A percentile compares a stretch with the other conserved stretches of the same genome.
Evolutionary conservation across 2,113 vertebrate species (phyloP).

Genomic region (Ardeotis arabs): DNA sequence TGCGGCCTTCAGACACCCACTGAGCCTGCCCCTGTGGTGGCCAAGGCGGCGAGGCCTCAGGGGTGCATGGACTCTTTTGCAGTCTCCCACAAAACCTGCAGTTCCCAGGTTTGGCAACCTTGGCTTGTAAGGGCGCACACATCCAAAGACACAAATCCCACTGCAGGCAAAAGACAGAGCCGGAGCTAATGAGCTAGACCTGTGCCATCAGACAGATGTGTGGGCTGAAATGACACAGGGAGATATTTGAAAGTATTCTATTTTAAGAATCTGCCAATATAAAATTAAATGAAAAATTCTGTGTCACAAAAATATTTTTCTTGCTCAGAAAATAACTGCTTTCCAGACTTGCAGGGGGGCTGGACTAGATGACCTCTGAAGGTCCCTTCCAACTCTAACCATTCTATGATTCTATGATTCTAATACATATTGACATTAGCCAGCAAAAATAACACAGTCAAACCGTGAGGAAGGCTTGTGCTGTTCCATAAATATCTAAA

Average conservation of each 20-base stretch:
- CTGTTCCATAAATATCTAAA: not conserved
- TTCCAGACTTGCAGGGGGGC: not conserved
- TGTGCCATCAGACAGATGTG: not conserved
- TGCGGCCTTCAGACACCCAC: rapidly evolving
- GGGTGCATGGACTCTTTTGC: rapidly evolving
- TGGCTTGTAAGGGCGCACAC: not conserved
- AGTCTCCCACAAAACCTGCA: not conserved
- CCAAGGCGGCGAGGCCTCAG: rapidly evolving
- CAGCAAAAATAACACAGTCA: not conserved
- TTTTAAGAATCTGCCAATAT: not conserved
- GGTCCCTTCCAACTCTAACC: too few species aligned
- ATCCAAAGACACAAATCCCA: not conserved
- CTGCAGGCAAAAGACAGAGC: not conserved
- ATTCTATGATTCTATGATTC: too few species aligned
- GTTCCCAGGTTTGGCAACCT: not conserved
- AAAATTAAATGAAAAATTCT: not conserved
- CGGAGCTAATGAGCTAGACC: not conserved
- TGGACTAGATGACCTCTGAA: too few species aligned
- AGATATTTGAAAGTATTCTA: not conserved
- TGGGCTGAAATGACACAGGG: not conserved
- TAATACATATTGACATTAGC: not conserved
- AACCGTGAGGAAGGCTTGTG: not conserved
- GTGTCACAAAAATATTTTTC: rapidly evolving
- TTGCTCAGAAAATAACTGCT: not conserved
- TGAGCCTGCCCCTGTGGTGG: too few species aligned